Percentiles rank a stretch among this genome's conserved stretches.
phyloP scores from a whole-genome alignment of 2,888 invertebrate species.

The Sinodicranocentrus sp. region DNA sequence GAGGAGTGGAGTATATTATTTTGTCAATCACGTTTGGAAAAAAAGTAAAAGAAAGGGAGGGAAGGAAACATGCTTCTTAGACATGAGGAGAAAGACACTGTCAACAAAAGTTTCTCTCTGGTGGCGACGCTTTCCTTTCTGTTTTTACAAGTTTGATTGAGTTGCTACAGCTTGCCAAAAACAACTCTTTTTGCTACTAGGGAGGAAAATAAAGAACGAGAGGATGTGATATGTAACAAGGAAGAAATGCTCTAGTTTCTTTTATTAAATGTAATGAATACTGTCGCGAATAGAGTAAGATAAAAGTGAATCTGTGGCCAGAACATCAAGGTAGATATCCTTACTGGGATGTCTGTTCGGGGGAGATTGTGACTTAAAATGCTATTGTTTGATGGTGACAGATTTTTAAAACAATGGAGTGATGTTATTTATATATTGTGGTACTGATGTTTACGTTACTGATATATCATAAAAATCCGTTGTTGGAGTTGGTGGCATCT shows the following conservation, averaged over 20 bases:
- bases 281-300: not conserved
- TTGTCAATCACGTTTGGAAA: constrained; percentile 45
- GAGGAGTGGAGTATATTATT: too few relatives aligned
- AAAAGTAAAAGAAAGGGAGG: not conserved
- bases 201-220: too few relatives aligned
- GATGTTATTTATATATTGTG: not conserved
- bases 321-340: too few relatives aligned
- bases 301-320: not conserved
- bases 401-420: not conserved
- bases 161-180: not conserved
- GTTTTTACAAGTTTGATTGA: constrained; percentile 16
- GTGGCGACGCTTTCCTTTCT: not conserved
- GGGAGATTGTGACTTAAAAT: too few relatives aligned
- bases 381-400: not conserved
- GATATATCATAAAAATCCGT: too few relatives aligned
- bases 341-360: too few relatives aligned
- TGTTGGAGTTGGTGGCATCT: too few relatives aligned
- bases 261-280: not conserved
- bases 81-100: not conserved
- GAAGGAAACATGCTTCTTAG: not conserved
- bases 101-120: constrained; percentile 3
- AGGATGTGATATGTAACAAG: too few relatives aligned
- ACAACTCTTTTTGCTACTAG: too few relatives aligned
- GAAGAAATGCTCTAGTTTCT: too few relatives aligned
- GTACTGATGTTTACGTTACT: too few relatives aligned